phyloP scores from a whole-genome alignment of 2,888 invertebrate species.

The Conchocele bisecta region DNA sequence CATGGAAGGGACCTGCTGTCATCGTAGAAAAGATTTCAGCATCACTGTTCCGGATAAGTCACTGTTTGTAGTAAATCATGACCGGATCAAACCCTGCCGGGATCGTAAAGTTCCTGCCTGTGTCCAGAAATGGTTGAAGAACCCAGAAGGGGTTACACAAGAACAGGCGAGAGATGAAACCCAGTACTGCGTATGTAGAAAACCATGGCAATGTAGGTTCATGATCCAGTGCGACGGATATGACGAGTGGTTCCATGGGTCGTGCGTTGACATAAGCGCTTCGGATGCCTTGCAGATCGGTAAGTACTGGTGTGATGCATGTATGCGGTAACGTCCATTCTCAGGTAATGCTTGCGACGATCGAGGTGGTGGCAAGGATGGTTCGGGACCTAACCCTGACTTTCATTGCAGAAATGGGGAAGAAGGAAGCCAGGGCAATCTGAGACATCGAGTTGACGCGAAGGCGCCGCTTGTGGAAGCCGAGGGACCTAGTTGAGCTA shows the following conservation, averaged over 20 bases:
- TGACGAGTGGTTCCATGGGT: constrained; percentile 18
- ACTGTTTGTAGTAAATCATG: not conserved
- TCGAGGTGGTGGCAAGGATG: no score
- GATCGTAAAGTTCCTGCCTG: not conserved
- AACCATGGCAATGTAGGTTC: not conserved
- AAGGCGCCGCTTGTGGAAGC: not conserved
- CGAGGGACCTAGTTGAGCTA: not conserved
- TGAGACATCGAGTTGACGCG: not conserved
- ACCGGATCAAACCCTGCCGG: not conserved
- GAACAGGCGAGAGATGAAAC: not conserved
- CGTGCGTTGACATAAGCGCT: constrained; percentile 11
- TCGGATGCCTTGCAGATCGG: constrained; percentile 13
- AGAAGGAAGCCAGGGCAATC: no score
- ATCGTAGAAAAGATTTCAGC: constrained; percentile 7
- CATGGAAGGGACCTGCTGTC: not conserved
- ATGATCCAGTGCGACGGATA: constrained; percentile 17
- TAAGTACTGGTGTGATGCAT: constrained; percentile 7
- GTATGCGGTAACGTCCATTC: not conserved
- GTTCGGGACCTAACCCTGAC: no score
- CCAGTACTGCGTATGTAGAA: constrained; percentile 3
- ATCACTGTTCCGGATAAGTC: not conserved
- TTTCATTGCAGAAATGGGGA: no score
- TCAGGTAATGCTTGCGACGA: not conserved
- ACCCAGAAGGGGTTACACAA: not conserved
- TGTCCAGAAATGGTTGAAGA: not conserved